Evolutionary conservation across 2,888 invertebrate species (phyloP).

Genomic region (Eudasyphora cyanicolor): DNA sequence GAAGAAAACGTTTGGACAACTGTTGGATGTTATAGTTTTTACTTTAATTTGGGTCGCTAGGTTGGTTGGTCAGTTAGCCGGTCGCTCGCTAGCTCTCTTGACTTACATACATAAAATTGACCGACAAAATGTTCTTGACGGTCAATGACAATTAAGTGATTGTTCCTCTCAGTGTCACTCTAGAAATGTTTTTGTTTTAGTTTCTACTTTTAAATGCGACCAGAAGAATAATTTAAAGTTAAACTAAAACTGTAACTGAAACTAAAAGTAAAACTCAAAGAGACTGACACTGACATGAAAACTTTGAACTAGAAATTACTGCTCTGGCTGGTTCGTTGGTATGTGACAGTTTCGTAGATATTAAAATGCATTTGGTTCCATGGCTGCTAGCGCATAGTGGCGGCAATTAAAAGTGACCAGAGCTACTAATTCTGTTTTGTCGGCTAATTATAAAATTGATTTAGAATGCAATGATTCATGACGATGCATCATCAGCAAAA

Average conservation of each 20-base stretch:
- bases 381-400: background rate
- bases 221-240: too few species aligned
- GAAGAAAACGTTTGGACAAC: background rate
- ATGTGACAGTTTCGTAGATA: background rate
- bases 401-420: constrained; percentile 1
- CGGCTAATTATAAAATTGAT: constrained; percentile 12
- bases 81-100: background rate
- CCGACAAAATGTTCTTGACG: constrained; percentile 60
- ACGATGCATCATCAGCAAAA: background rate
- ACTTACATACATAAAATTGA: constrained; percentile 1
- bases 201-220: background rate
- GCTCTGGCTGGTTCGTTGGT: background rate
- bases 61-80: too few species aligned
- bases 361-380: background rate
- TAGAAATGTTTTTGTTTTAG: background rate
- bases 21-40: background rate
- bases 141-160: constrained; percentile 66
- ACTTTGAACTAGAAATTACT: constrained; percentile 1
- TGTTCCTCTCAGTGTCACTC: constrained; percentile 35
- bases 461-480: constrained; percentile 17
- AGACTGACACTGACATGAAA: background rate
- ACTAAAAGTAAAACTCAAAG: constrained; percentile 1
- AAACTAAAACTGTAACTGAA: background rate
- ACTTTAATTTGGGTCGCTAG: background rate
- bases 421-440: background rate